phyloP scores from a whole-genome alignment of 1,140 invertebrate genomes.

The Holotrichia oblita region DNA sequence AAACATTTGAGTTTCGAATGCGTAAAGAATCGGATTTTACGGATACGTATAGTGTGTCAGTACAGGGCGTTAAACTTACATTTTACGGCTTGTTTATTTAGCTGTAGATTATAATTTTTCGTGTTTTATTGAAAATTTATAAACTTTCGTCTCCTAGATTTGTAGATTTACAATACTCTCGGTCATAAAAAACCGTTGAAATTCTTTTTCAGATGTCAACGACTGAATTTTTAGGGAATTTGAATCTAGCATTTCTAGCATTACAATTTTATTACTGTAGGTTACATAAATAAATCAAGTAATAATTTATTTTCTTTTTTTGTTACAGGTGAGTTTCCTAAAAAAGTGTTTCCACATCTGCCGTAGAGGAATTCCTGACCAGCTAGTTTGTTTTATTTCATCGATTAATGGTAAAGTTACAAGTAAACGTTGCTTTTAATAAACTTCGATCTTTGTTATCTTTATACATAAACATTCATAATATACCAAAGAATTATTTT shows the following conservation, averaged over 20 bases:
- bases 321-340: constrained; percentile 1
- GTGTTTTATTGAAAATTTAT: not conserved
- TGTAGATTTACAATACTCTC: constrained; percentile 3
- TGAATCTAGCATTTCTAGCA: not conserved
- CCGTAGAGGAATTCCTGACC: not conserved
- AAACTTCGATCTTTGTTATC: not conserved
- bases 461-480: not conserved
- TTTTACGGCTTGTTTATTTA: constrained; percentile 25
- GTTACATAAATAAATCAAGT: not conserved
- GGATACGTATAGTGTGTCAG: not conserved
- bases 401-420: constrained; percentile 1
- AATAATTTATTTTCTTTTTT: not conserved
- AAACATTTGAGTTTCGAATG: constrained; percentile 17
- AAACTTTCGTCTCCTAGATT: not conserved
- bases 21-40: constrained; percentile 19
- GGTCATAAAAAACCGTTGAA: not conserved
- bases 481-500: not conserved
- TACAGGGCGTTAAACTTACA: not conserved
- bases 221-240: not conserved
- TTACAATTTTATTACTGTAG: not conserved
- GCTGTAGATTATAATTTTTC: not conserved
- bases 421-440: not conserved
- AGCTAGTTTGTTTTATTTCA: not conserved
- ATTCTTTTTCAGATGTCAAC: not conserved
- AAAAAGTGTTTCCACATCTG: not conserved